These are phyloP conservation scores for Paraplagusia blochii DNA, from an alignment of 2,113 vertebrate genomes.

Conservation along the genomic window DNA sequence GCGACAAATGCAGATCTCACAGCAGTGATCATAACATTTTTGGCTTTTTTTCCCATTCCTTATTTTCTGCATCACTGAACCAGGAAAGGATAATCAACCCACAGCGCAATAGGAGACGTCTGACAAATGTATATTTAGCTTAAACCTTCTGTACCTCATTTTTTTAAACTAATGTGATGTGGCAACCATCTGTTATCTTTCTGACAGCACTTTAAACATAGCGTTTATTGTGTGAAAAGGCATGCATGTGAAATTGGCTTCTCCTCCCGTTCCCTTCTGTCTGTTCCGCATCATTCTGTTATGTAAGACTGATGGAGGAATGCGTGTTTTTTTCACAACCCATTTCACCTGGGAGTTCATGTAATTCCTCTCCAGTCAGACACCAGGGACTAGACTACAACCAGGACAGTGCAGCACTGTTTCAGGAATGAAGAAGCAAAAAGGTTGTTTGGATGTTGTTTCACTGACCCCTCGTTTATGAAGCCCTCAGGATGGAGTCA, in stretches of 20 bases:
- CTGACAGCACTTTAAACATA: constrained; percentile 29
- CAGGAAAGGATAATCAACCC: neutral
- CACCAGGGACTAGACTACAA: constrained; percentile 4
- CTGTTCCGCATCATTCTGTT: constrained; percentile 51
- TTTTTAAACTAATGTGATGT: constrained; percentile 18
- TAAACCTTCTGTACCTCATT: neutral
- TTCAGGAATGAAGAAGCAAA: constrained; percentile 1
- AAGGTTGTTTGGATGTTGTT: constrained; percentile 13
- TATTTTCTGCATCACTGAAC: neutral
- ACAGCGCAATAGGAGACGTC: neutral
- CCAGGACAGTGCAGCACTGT: neutral
- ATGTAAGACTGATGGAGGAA: constrained; percentile 33
- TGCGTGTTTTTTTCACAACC: constrained; percentile 11
- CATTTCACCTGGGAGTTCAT: constrained; percentile 10
- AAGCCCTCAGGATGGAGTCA: constrained; percentile 29
- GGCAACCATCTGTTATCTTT: constrained; percentile 42
- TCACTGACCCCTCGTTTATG: constrained; percentile 6
- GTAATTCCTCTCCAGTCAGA: constrained; percentile 9
- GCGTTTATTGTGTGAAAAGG: constrained; percentile 27
- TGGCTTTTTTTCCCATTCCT: neutral
- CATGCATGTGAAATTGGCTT: constrained; percentile 45
- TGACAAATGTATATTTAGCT: constrained; percentile 21
- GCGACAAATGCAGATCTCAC: too few relatives aligned
- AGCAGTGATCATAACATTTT: neutral
- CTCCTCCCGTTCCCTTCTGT: constrained; percentile 15